Evolutionary conservation across 2,888 invertebrate genomes (phyloP).

Genomic region (Fragum fragum): DNA sequence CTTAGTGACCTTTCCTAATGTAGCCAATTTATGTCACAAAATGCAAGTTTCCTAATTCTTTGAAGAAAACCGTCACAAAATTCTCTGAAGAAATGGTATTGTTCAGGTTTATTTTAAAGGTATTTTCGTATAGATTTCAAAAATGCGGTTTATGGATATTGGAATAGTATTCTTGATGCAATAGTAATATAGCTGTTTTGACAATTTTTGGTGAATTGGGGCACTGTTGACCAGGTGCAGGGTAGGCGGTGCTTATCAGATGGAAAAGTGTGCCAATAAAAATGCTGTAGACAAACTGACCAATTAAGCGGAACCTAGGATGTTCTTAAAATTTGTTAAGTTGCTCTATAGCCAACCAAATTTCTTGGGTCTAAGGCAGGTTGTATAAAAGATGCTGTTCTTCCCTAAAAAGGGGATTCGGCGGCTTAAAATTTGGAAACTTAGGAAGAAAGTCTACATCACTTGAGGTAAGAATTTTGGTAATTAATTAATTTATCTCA

Average conservation of each 20-base stretch:
- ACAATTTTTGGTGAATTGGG: not conserved
- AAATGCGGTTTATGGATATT: not conserved
- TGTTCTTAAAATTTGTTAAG: not conserved
- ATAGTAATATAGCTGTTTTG: not conserved
- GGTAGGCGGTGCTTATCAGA: not conserved
- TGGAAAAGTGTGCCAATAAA: not conserved
- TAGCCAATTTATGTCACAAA: not conserved
- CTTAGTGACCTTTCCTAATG: not conserved
- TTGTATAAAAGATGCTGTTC: not conserved
- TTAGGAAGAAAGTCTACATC: not conserved
- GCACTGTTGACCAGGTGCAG: not conserved
- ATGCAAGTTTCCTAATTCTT: not conserved
- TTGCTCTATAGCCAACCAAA: not conserved
- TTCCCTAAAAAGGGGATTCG: not conserved
- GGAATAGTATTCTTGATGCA: not conserved
- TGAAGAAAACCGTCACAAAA: too few species aligned
- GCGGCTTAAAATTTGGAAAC: not conserved
- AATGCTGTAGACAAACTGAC: not conserved
- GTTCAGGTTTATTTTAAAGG: not conserved
- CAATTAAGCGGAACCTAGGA: not conserved
- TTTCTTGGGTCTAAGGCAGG: not conserved
- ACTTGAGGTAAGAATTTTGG: not conserved
- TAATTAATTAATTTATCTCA: not conserved
- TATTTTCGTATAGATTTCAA: not conserved
- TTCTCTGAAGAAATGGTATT: not conserved